Percentiles rank a stretch among this genome's conserved stretches.
phyloP scores from a whole-genome alignment of 35 echinoderm and acorn worm genomes.

The Apostichopus californicus region DNA sequence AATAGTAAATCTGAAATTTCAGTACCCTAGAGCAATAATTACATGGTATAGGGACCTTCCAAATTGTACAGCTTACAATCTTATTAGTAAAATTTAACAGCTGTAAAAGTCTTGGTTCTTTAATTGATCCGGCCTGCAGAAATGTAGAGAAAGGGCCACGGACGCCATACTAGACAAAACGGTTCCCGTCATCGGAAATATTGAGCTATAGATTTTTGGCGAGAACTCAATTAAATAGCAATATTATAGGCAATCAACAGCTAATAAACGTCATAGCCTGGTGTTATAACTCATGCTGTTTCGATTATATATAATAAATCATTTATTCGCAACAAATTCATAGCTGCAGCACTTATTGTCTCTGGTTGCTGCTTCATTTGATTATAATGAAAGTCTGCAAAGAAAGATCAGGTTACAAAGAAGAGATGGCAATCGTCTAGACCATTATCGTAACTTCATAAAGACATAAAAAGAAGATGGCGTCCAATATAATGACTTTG shows the following conservation, averaged over 20 bases:
- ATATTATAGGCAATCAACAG: neutral
- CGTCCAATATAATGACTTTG: neutral
- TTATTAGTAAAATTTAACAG: neutral
- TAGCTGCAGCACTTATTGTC: neutral
- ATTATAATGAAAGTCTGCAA: neutral
- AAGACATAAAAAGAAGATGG: neutral
- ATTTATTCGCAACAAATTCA: neutral
- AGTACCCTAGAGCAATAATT: too few relatives aligned
- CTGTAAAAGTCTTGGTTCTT: neutral
- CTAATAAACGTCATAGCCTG: neutral
- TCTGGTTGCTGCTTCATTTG: neutral
- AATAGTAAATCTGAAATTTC: too few relatives aligned
- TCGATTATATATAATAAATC: neutral
- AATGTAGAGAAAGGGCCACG: neutral
- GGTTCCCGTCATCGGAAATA: neutral
- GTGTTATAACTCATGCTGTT: neutral
- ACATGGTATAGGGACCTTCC: too few relatives aligned
- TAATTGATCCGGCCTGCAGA: neutral
- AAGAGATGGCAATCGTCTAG: neutral
- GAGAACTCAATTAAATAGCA: neutral
- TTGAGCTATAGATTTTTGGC: neutral
- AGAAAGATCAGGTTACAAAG: neutral
- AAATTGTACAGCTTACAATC: too few relatives aligned
- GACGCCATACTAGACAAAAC: neutral
- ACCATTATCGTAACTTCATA: neutral